Conservation (phyloP, 2,797 vertebrate species). For the Enteromius radiatus region DNA sequence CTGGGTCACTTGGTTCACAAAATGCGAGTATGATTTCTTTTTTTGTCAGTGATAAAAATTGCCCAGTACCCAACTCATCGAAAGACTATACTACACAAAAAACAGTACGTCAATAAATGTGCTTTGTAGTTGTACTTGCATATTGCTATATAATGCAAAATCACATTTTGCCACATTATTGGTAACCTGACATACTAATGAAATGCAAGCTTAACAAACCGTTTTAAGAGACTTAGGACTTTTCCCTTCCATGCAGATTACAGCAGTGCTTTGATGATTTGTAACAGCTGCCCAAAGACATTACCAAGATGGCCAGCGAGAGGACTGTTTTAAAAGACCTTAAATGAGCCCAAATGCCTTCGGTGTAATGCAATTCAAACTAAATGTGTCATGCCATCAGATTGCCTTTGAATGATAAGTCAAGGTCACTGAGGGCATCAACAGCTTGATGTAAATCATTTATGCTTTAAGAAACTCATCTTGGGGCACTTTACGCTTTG, state of each 20-base stretch:
- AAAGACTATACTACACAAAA: background rate
- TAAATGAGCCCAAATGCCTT: background rate
- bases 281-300: background rate
- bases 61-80: background rate
- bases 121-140: background rate
- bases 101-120: background rate
- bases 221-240: background rate
- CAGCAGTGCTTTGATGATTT: background rate
- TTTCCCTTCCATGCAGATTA: background rate
- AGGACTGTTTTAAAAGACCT: slow-evolving; percentile 7
- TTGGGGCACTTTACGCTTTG: background rate
- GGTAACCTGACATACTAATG: background rate
- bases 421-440: background rate
- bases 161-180: background rate
- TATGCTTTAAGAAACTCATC: slow-evolving; percentile 2
- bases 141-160: background rate
- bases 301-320: background rate
- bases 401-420: background rate
- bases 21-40: background rate
- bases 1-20: background rate
- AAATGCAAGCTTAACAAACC: background rate
- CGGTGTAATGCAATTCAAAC: slow-evolving; percentile 32
- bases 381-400: slow-evolving; percentile 22
- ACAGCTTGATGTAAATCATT: slow-evolving; percentile 30
- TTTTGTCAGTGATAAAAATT: background rate